Evolutionary conservation across 2,888 invertebrate species (phyloP), one percentile per base, ranked within the genome.

Genomic region (Hoplodrina blanda): DNA sequence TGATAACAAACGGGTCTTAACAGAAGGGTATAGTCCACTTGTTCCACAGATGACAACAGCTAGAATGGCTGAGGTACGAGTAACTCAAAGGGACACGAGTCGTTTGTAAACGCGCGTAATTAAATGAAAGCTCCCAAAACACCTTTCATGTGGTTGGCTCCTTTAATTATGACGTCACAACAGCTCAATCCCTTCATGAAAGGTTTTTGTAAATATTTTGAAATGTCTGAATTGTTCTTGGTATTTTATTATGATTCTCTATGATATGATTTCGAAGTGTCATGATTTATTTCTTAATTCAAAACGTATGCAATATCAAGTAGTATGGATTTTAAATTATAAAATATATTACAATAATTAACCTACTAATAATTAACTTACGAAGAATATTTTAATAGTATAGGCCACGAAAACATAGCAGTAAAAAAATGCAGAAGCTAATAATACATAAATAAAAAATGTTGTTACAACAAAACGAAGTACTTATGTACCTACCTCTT

Each of bases 81-180:
- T 78, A 61, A 54, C 69, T 70, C 76, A 81, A 78, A 73, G 65
- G 57, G 57, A 37, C 59, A 20, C 52, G 60, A 46, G 64, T 57
- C 50, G 61, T 57, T 66, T 72, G 76, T 74, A 61, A 70, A 75
- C 53, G 57, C 56, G 46, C 30, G 55, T 81, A 84, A 81, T 78
- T 74, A 80, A 73, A 74, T 78, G 69, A 76, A 77, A 57, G 63
- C 68, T 57, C 53, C 25, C 50, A 53, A 64, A 52, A 78, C 74
- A 74, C 69, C 73, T 78, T 80, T 82, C 54, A 80, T 80, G 84
- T 74, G 85, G 85, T 81, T 65, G 54, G 64, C 59, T 62, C 50
- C 63, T 76, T 78, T 76, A 71, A 81, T 81, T 62, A 76, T 25
- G 55, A 62, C 49, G 56, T 66, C 55, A 50, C 55, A 55, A 57